Evolutionary conservation across 2,113 vertebrate species (phyloP).

Genomic region (Aspidoscelis tigris): DNA sequence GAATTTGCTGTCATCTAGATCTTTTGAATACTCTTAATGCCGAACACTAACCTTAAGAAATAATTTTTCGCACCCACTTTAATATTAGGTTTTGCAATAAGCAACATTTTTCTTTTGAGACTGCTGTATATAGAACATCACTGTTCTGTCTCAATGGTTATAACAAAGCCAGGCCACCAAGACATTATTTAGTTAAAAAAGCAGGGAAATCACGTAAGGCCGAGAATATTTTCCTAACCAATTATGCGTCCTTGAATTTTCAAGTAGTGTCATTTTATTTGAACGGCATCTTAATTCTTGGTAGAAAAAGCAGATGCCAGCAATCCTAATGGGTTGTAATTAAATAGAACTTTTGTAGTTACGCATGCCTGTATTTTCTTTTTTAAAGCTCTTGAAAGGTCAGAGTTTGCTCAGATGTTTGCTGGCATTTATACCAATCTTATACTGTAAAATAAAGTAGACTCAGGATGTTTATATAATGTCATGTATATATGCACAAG

Average conservation of each 20-base stretch:
- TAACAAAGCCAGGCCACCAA: constrained; percentile 39
- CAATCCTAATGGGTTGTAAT: background rate
- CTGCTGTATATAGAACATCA: constrained; percentile 28
- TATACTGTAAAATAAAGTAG: constrained; percentile 8
- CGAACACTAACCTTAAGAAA: constrained; percentile 14
- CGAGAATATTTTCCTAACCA: constrained; percentile 14
- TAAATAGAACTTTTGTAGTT: background rate
- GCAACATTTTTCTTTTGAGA: constrained; percentile 29
- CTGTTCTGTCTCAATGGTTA: constrained; percentile 44
- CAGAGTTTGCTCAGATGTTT: background rate
- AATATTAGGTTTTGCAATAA: constrained; percentile 37
- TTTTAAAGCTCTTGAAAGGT: background rate
- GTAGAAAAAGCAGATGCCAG: background rate
- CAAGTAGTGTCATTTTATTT: background rate
- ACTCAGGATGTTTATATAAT: background rate
- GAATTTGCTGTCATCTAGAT: constrained; percentile 3
- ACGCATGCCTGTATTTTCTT: background rate
- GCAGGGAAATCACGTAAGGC: constrained; percentile 16
- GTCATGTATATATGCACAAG: background rate
- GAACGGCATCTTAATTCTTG: background rate
- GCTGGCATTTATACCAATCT: constrained; percentile 2
- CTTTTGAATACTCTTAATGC: constrained; percentile 4
- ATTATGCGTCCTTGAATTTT: constrained; percentile 2
- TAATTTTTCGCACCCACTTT: constrained; percentile 30
- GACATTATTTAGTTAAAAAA: constrained; percentile 34